A percentile compares a stretch with the other conserved stretches of the same genome.
Conservation (phyloP, 2,113 vertebrate genomes). For the Ceuthmochares aereus region DNA sequence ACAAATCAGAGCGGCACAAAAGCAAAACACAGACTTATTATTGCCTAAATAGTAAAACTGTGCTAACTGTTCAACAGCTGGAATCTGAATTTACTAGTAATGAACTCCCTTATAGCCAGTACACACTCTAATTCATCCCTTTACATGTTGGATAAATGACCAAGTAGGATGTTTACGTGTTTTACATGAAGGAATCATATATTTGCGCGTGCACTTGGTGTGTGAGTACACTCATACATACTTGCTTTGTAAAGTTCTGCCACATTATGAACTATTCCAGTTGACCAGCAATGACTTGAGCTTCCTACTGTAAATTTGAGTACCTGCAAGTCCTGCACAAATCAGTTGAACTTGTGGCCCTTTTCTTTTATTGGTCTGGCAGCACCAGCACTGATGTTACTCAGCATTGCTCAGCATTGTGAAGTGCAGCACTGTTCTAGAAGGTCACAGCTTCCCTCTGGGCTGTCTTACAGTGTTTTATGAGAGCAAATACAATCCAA, state of each 20-base stretch:
- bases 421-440: background rate
- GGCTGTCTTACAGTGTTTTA: background rate
- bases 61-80: background rate
- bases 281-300: background rate
- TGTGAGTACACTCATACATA: background rate
- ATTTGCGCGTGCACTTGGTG: rapidly evolving
- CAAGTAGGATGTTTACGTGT: background rate
- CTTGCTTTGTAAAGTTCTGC: background rate
- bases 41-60: background rate
- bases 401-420: rapidly evolving
- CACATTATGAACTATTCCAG: background rate
- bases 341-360: background rate
- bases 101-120: background rate
- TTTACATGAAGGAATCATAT: background rate
- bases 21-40: background rate
- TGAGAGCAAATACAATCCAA: background rate
- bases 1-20: background rate
- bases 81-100: background rate
- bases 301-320: background rate
- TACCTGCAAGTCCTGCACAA: background rate
- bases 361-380: background rate
- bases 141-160: background rate
- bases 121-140: background rate
- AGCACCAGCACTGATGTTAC: rapidly evolving
- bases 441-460: background rate